phyloP scores from a whole-genome alignment of 2,888 invertebrate genomes.

The Eulithis testata region DNA sequence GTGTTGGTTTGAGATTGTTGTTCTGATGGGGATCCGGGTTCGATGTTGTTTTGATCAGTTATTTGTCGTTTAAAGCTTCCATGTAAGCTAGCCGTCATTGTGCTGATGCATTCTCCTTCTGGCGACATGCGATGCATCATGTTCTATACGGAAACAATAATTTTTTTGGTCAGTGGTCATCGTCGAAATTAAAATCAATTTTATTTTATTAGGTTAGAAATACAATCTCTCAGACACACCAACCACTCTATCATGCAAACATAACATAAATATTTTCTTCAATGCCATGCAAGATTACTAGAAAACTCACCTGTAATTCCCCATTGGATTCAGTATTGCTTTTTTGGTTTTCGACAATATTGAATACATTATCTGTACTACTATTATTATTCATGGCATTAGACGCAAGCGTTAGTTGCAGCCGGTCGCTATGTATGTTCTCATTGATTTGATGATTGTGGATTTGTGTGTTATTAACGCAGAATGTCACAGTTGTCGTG shows the following conservation, averaged over 20 bases:
- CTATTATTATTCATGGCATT: constrained; percentile 77
- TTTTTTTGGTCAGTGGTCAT: constrained; percentile 44
- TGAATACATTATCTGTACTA: constrained; percentile 68
- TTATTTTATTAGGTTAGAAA: constrained; percentile 50
- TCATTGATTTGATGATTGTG: constrained; percentile 82
- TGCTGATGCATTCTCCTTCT: constrained; percentile 86
- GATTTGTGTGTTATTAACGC: constrained; percentile 86
- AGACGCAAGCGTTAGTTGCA: constrained; percentile 83
- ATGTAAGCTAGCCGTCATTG: constrained; percentile 87
- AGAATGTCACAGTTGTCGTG: constrained; percentile 94
- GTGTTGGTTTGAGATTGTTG: constrained; percentile 73
- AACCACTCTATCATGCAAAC: constrained; percentile 44
- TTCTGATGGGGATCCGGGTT: constrained; percentile 74
- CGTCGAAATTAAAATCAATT: constrained; percentile 23
- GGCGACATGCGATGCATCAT: constrained; percentile 89
- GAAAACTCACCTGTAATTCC: constrained; percentile 74
- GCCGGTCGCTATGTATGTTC: constrained; percentile 75
- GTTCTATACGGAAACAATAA: constrained; percentile 82
- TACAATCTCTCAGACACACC: constrained; percentile 36
- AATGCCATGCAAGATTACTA: constrained; percentile 56
- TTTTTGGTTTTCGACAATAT: constrained; percentile 65
- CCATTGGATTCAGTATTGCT: constrained; percentile 66
- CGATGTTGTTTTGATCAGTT: constrained; percentile 72
- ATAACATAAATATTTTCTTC: constrained; percentile 38
- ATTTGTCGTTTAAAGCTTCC: constrained; percentile 86